Base-by-base conservation (phyloP, 2,888 invertebrate species). In the Tetrapedia diversipes region DNA sequence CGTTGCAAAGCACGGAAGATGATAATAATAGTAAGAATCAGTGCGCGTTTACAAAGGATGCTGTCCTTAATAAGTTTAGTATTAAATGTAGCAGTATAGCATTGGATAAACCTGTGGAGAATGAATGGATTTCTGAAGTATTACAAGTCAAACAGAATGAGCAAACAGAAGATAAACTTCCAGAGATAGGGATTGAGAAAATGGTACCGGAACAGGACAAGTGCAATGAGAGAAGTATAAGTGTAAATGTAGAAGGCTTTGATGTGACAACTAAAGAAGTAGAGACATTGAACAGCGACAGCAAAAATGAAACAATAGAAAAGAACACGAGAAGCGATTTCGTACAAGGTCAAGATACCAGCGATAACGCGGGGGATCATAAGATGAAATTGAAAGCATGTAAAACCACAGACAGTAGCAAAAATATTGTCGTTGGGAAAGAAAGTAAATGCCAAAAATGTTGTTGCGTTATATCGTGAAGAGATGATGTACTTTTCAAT, bases 401-500 rank as follows among this genome's bases (percentile, higher is more conserved):
- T 67, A 86, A 86, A 71, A 87, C 89, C 14, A 87, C 87, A 10
- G 86, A 89, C 53, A 87, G 86, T 60, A 89, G 83, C 73, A 89
- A 86, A 68, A 81, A 83, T 24, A 86, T 88, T 45, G 87, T 89
- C 51, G 80, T 83, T 7, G 81, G 61, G n/a, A 86, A 85, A 64
- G 87, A 86, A 65, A 73, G 85, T n/a, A 86, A 77, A 75, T 89
- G 90, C 73, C 82, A 83, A 61, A 89, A 87, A 68, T 89, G 88
- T 70, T 91, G 91, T 77, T 91, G 91, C 82, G 66, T 78, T 8
- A 51, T 84, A 45, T 83, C 69, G 64, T 84, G 65, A 68, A 64
- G 29, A 43, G n/a, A 41, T 27, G 29, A 37, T 0, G 11, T 4
- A n/a, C n/a, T n/a, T n/a, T n/a, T 0, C 34, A 56, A 49, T 11